Evolutionary conservation across 2,797 vertebrate species (phyloP), one percentile per base, ranked within the genome.

Genomic region (Characodon lateralis): DNA sequence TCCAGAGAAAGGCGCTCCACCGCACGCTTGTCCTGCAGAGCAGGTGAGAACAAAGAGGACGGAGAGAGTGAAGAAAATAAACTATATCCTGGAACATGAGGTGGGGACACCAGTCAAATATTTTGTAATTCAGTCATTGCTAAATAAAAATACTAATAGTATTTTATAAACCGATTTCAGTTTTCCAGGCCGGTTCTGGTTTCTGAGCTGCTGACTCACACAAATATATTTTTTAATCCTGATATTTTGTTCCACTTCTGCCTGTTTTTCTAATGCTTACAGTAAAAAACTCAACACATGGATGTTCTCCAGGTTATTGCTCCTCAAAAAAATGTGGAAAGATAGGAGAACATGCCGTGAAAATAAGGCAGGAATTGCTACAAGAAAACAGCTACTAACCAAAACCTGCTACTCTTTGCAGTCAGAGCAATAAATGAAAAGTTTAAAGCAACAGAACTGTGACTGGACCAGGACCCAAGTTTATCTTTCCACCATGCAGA

Each of bases 1-100:
- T 96, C 95, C 83, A 96, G 85, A 72, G 92, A 92, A 70, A 96
- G 84, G 16, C 94, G 94, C 89, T 96, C 95, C 80, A 95, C 94
- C 0, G 94, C 95, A 4, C 94, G 94, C 86, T 97, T 97, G 86
- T 96, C 95, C 95, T 97, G 85, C 56, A 9, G 76, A 58, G 74
- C 9, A n/a, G 18, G 31, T 1, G 71, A 74, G 46, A 0, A 22
- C 13, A 24, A 63, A 24, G n/a, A 66, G 16, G 20, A 53, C 18
- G 0, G 39, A 58, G 5, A 0, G 18, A 61, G 1, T 31, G 31
- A 31, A 31, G 31, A 31, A 31, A 31, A 31, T 2, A 65, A 39
- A 22, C 22, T 2, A 65, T 10, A 65, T 12, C 39, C 18, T 35
- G 31, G 39, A 65, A 22, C 31, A 10, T 35, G 7, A 65, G 61